Evolutionary conservation across 2,797 vertebrate species (phyloP).

Genomic region (Chanos chanos): DNA sequence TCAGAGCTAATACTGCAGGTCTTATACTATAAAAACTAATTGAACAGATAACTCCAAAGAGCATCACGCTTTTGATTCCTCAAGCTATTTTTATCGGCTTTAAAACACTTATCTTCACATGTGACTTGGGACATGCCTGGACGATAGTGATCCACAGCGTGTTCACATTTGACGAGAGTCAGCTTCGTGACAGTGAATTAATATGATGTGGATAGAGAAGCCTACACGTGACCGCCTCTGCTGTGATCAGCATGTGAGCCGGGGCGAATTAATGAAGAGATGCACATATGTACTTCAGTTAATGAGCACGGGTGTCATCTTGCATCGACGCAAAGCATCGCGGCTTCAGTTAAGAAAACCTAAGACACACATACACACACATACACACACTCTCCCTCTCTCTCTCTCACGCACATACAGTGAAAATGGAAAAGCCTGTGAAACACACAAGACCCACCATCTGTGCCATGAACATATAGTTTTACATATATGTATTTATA

Average conservation of each 20-base stretch:
- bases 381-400: not conserved
- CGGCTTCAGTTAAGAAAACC: not conserved
- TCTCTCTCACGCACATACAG: not conserved
- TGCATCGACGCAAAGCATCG: no score
- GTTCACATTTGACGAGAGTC: not conserved
- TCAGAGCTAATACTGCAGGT: no score
- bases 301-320: slow-evolving; percentile 30
- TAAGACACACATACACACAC: not conserved
- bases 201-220: no score
- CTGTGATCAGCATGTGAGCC: slow-evolving; percentile 1
- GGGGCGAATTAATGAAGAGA: slow-evolving; percentile 16
- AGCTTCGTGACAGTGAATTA: no score
- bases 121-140: no score
- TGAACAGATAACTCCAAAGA: no score
- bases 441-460: not conserved
- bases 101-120: no score
- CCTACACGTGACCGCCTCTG: not conserved
- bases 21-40: no score
- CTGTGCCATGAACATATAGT: not conserved
- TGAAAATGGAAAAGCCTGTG: not conserved
- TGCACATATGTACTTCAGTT: slow-evolving; percentile 19
- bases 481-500: no score
- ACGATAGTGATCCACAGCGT: not conserved
- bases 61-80: no score
- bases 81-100: no score